Evolutionary conservation across 2,797 vertebrate species (phyloP), one percentile per base, ranked within the genome.

Genomic region (Fistularia tabacaria): DNA sequence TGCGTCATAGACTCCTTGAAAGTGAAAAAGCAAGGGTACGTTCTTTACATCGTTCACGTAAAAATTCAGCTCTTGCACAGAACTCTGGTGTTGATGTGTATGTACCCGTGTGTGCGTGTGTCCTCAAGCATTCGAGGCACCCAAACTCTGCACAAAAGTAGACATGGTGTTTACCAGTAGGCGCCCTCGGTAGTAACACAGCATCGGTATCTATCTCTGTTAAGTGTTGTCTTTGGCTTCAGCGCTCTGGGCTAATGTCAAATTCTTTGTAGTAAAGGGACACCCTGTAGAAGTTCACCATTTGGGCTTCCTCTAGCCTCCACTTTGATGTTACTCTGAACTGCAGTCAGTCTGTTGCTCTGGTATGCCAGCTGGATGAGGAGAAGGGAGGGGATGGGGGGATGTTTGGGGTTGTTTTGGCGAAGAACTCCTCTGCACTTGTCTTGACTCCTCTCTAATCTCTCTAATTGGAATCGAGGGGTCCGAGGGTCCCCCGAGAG

Each of bases 381-480:
- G 59, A 14, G 62, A 25, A 14, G 39, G 43, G 15, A 41, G 7
- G 6, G 15, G 47, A 11, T 15, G 36, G 43, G 51, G 10, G 55
- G 52, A 13, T 38, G 53, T 54, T 76, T 54, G 64, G 63, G 57
- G 61, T 25, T 25, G 55, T 50, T 68, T 78, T 72, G 72, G 64
- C 57, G 59, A 48, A 64, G 66, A 63, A 62, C 71, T 79, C 65
- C 25, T 48, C 59, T 67, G 68, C 71, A 74, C 78, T 84, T 66
- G 65, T 73, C 74, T 79, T 75, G 76, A 83, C 69, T 80, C 69
- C 77, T 79, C 25, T 25, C 74, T 84, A 86, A 88, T 84, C 75
- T 86, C 76, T 81, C 69, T 87, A 87, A 86, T 87, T 86, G 82
- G 80, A 70, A 69, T 68, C 6, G 41, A 72, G 57, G 69, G 70